These are phyloP conservation scores for Oscheius sp. DNA, from an alignment of 2,888 invertebrate genomes.

Conservation along the genomic window DNA sequence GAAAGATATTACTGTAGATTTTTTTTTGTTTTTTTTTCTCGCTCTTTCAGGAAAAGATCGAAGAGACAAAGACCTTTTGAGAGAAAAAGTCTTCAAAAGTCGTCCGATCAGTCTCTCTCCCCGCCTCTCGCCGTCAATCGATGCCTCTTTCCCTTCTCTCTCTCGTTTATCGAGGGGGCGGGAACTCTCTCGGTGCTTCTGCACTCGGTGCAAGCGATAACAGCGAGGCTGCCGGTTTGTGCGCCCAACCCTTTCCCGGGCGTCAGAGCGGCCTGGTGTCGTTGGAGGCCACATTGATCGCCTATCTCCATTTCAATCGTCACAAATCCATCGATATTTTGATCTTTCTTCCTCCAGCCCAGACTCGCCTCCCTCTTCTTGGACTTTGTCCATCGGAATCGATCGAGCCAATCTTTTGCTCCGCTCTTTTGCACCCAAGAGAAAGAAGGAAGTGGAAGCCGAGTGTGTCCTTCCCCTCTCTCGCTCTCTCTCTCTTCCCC, in stretches of 20 bases:
- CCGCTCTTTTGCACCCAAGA: slow-evolving; percentile 2
- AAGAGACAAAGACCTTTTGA: too few species aligned
- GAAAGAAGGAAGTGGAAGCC: background rate
- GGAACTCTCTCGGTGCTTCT: background rate
- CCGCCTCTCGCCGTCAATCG: slow-evolving; percentile 2
- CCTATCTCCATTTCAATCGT: background rate
- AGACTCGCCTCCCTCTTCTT: background rate
- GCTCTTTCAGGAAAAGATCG: too few species aligned
- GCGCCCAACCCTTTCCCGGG: too few species aligned
- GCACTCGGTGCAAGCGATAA: background rate
- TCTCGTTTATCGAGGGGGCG: slow-evolving; percentile 8
- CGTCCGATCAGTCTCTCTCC: slow-evolving; percentile 4
- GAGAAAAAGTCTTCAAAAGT: background rate
- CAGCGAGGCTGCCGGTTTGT: background rate
- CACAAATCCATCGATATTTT: background rate
- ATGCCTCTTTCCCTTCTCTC: background rate
- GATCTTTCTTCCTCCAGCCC: background rate
- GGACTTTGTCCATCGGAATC: background rate
- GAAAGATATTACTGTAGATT: background rate
- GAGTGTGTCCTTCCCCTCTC: background rate
- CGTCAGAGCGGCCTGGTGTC: too few species aligned
- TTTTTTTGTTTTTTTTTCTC: background rate
- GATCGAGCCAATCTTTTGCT: background rate
- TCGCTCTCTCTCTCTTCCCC: background rate
- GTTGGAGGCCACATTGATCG: slow-evolving; percentile 13